Evolutionary conservation across 2,113 vertebrate genomes (phyloP).

Genomic region (Rhizomys pruinosus): DNA sequence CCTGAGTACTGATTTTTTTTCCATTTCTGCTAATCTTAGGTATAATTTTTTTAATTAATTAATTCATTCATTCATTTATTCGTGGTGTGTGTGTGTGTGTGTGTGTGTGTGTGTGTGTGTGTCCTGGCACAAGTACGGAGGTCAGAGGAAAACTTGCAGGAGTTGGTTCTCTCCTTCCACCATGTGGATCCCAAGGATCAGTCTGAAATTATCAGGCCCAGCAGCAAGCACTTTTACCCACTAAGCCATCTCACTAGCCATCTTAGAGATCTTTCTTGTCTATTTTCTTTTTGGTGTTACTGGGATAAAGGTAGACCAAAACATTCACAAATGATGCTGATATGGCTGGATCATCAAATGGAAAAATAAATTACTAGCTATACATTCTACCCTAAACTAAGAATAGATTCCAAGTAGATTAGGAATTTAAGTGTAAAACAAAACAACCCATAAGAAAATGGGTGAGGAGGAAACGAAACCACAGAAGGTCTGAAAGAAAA

Average conservation of each 20-base stretch:
- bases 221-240: neutral
- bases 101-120: neutral
- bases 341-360: neutral
- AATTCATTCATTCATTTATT: neutral
- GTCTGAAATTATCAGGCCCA: neutral
- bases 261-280: neutral
- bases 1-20: neutral
- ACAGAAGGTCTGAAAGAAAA: neutral
- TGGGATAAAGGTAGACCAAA: neutral
- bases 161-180: neutral
- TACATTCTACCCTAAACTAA: neutral
- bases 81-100: neutral
- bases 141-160: neutral
- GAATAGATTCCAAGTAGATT: neutral
- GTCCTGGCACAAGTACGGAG: neutral
- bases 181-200: neutral
- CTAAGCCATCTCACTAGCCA: neutral
- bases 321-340: neutral
- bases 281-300: neutral
- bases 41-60: no score
- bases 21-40: neutral
- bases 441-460: neutral
- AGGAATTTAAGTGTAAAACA: neutral
- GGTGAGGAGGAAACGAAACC: neutral
- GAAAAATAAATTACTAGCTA: neutral